phyloP scores from a whole-genome alignment of 2,113 vertebrate species.

The Misgurnus anguillicaudatus region DNA sequence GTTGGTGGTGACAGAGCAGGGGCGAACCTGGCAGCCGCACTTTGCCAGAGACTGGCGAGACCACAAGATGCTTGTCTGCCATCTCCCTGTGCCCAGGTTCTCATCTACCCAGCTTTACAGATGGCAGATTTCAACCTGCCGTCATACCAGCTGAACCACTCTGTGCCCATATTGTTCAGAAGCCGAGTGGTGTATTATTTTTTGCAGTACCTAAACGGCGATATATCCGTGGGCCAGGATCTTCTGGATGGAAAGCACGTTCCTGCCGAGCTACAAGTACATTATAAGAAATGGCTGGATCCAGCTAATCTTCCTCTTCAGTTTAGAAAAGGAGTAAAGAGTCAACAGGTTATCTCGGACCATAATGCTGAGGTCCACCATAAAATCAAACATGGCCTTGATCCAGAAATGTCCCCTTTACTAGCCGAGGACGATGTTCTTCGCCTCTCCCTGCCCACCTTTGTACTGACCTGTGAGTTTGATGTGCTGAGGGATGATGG shows the following conservation, averaged over 20 bases:
- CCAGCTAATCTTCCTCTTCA: constrained; percentile 73
- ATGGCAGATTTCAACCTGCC: constrained; percentile 81
- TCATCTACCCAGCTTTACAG: constrained; percentile 82
- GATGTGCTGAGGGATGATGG: constrained; percentile 82
- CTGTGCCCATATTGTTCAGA: constrained; percentile 73
- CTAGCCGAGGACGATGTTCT: constrained; percentile 70
- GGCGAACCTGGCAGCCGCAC: constrained; percentile 70
- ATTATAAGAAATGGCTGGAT: constrained; percentile 75
- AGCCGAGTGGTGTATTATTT: constrained; percentile 65
- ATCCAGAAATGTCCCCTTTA: constrained; percentile 71
- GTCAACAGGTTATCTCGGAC: constrained; percentile 4
- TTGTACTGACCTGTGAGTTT: constrained; percentile 84
- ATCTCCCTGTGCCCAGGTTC: constrained; percentile 79
- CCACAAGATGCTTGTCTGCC: constrained; percentile 68
- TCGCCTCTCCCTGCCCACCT: constrained; percentile 70
- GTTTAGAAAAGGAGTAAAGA: constrained; percentile 68
- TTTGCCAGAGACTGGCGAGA: constrained; percentile 75
- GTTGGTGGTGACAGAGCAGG: constrained; percentile 83
- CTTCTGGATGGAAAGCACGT: constrained; percentile 74
- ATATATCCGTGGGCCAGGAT: constrained; percentile 61
- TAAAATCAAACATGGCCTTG: constrained; percentile 54
- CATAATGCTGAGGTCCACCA: constrained; percentile 70
- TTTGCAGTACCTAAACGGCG: constrained; percentile 70
- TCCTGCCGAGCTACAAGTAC: constrained; percentile 68
- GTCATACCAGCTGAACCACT: constrained; percentile 81